Conservation (phyloP, 2,888 invertebrate species). For the Patella ulyssiponensis region DNA sequence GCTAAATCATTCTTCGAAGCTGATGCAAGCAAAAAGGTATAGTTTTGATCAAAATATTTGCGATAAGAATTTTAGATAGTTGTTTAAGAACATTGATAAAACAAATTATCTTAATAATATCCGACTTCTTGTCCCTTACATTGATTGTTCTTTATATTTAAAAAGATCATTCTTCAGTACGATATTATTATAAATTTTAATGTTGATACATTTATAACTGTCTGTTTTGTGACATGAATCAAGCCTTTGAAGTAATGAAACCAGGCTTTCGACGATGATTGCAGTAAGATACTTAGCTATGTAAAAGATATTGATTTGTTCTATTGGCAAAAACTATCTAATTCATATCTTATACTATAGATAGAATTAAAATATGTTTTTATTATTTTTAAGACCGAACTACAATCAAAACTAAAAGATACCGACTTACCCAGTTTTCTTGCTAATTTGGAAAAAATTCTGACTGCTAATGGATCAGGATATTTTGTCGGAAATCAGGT, state of each 20-base stretch:
- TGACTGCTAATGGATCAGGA: conserved; percentile 30
- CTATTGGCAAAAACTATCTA: no score
- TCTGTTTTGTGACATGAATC: no score
- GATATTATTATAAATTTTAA: no score
- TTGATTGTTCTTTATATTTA: neutral
- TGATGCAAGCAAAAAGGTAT: conserved; percentile 37
- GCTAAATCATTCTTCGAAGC: conserved; percentile 30
- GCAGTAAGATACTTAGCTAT: no score
- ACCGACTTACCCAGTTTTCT: conserved; percentile 29
- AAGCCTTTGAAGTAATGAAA: no score
- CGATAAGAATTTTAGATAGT: no score
- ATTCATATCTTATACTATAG: neutral
- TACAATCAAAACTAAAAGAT: conserved; percentile 28
- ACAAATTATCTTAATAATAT: no score
- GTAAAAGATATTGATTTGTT: no score
- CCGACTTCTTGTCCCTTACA: neutral
- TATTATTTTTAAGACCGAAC: conserved; percentile 29
- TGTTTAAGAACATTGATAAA: no score
- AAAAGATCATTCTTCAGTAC: neutral
- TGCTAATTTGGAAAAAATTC: conserved; percentile 29
- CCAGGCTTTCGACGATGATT: no score
- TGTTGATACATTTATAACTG: no score
- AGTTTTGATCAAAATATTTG: no score
- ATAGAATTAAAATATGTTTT: neutral
- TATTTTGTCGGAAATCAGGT: conserved; percentile 30